Base-by-base conservation (phyloP, 1,140 invertebrate genomes). In the Anastrepha obliqua region DNA sequence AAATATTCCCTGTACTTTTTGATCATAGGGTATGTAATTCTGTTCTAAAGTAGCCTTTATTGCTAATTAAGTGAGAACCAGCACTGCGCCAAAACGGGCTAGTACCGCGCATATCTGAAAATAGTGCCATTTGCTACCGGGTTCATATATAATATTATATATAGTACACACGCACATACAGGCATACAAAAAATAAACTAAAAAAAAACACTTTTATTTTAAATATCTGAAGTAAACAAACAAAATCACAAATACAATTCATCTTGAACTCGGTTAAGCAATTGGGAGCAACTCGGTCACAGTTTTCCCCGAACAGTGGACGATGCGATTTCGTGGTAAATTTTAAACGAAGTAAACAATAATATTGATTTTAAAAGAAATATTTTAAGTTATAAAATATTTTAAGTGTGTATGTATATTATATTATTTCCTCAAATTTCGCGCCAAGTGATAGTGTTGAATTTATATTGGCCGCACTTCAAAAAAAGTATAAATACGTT, bases 221-320 rank as follows among this genome's bases (percentile, higher is more conserved):
- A 20, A 81, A 81, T 9, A 29, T 5, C n/a, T 51, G 4, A 2
- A 17, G 42, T 81, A 81, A 81, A 58, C n/a, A 81, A 81, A 55
- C 74, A 55, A 29, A 51, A 20, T 11, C 47, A 81, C 74, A 58
- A 29, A 47, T 5, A 9, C 74, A 58, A 55, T 6, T 3, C 44
- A 20, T 81, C 17, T 81, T 81, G 74, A 58, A 55, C 51, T 81
- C 47, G 47, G n/a, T 20, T 20, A 81, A 81, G 29, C 74, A 81
- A 20, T 20, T 81, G 15, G 4, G 47, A 51, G n/a, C 3, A 81
- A 20, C 6, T 44, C 47, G 47, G 15, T 42, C 74, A 55, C 74
- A 81, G 74, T 81, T 51, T 81, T 3, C n/a, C 17, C 7, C 74
- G 47, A 81, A 81, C 42, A 55, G 47, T 58, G 47, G 44, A 29